Evolutionary conservation across 2,113 vertebrate species (phyloP), one percentile per base, ranked within the genome.

Genomic region (Cairina moschata): DNA sequence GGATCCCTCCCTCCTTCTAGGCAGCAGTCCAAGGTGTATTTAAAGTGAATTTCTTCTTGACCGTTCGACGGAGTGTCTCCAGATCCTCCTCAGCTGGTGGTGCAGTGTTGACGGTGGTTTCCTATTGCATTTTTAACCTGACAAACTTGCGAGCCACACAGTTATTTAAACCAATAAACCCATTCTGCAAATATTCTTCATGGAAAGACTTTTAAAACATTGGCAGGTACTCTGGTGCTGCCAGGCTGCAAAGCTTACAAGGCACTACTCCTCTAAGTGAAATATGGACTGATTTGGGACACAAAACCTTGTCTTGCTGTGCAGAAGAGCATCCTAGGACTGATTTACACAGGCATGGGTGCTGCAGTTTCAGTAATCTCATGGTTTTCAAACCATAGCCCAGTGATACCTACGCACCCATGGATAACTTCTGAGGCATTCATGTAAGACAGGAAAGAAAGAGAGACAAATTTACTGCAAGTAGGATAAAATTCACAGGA

Each of bases 61-160:
- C 73, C 86, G 48, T 94, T 91, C 4, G 13, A 91, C 94, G 34
- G 44, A 66, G 66, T 21, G 54, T 82, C 94, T 94, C 92, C 91
- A 92, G 77, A 69, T 86, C 71, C 65, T 93, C 82, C 63, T 93
- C 68, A 89, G 92, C 74, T 66, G 22, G 65, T 92, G 88, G 93
- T 11, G 26, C 1, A 63, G 42, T 88, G 93, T 96, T 97, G 96
- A 95, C 88, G 90, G 93, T 69, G 91, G 90, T 96, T 97, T 96
- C 83, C 91, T 83, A 31, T 92, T 85, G 81, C 84, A 69, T 95
- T 95, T 95, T 96, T 94, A 75, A 84, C 83, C 76, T 92, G 80
- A 83, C 60, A 72, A 68, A 71, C 34, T 68, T 42, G 52, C 42
- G 18, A 86, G 44, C 29, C 65, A 58, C 73, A 23, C 4, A 69